Evolutionary conservation across 2,113 vertebrate species (phyloP), one percentile per base, ranked within the genome.

Genomic region (Gymnogyps californianus): DNA sequence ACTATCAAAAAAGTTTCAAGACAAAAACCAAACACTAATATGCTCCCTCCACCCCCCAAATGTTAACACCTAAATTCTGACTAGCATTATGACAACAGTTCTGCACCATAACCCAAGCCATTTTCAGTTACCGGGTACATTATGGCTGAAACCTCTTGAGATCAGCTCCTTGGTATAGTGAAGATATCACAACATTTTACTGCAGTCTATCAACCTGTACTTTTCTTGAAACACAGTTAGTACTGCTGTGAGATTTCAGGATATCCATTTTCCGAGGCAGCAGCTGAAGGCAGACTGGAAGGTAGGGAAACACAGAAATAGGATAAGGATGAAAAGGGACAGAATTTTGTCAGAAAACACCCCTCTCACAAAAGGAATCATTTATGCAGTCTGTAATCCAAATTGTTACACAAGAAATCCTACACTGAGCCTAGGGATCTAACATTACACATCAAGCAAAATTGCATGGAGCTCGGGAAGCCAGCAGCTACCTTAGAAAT

Each of bases 321-420:
- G 9, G 8, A 13, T 58, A 70, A 90, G 29, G 26, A 83, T 67
- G 26, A 70, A 88, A 81, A 77, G 20, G 42, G 62, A 65, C 26
- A 91, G 62, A 93, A 88, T 77, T 90, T 90, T 90, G 29, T 76
- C n/a, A 62, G 59, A 64, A 87, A 94, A 90, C 28, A 44, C 10
- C 0, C 9, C 9, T 79, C 14, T 90, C 38, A 54, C 31, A 64
- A 87, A 93, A 93, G 47, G 74, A 86, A 80, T 90, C 2, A 21
- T 86, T 88, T 95, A 85, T 88, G 76, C 67, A 58, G 54, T 66
- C 54, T 1, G 0, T 90, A 94, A 92, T 91, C 58, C 38, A 79
- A 94, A 97, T 58, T 92, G 75, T 85, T 96, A 47, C 32, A 55
- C n/a, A 69, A 90, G 58, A 93, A 90, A 92, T 90, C 86, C 72